phyloP scores from a whole-genome alignment of 2,888 invertebrate genomes.

The Frankliniella fusca region DNA sequence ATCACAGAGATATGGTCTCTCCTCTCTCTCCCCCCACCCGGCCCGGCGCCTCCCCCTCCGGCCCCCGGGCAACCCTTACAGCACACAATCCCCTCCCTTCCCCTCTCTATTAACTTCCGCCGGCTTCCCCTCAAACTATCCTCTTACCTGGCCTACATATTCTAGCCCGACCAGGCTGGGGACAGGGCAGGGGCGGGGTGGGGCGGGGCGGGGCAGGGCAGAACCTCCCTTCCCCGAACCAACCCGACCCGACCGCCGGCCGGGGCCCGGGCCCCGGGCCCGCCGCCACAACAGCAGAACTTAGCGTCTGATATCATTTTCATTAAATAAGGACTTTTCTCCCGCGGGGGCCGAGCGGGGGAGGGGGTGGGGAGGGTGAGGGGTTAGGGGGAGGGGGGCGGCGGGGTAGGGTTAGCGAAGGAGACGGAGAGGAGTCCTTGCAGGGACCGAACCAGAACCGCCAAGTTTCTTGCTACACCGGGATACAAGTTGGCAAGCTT shows the following conservation, averaged over 20 bases:
- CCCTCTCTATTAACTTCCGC: not conserved
- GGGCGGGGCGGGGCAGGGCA: too few relatives aligned
- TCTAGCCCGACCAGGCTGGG: not conserved
- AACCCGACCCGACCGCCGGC: constrained; percentile 39
- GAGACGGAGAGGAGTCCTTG: constrained; percentile 30
- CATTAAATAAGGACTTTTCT: constrained; percentile 21
- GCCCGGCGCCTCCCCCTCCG: too few relatives aligned
- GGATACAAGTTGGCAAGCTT: constrained; percentile 27
- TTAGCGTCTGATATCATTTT: constrained; percentile 22
- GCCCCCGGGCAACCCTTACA: not conserved
- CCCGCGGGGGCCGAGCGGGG: constrained; percentile 37
- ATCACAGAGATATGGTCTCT: constrained; percentile 38
- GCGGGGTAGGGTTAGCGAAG: constrained; percentile 36
- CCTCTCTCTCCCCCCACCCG: not conserved
- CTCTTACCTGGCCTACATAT: constrained; percentile 22
- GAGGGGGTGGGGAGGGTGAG: not conserved
- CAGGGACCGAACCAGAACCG: not conserved
- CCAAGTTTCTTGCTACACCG: constrained; percentile 3
- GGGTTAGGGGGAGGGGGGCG: constrained; percentile 31
- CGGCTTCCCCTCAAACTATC: constrained; percentile 18
- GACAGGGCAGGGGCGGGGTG: too few relatives aligned
- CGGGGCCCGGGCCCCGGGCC: constrained; percentile 27
- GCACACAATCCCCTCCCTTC: constrained; percentile 10
- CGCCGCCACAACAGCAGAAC: not conserved
- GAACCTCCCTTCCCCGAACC: not conserved